Percentiles rank a stretch among this genome's conserved stretches.
These are phyloP conservation scores for Hydropotes inermis DNA, from an alignment of 2,113 vertebrate species.

Conservation along the genomic window DNA sequence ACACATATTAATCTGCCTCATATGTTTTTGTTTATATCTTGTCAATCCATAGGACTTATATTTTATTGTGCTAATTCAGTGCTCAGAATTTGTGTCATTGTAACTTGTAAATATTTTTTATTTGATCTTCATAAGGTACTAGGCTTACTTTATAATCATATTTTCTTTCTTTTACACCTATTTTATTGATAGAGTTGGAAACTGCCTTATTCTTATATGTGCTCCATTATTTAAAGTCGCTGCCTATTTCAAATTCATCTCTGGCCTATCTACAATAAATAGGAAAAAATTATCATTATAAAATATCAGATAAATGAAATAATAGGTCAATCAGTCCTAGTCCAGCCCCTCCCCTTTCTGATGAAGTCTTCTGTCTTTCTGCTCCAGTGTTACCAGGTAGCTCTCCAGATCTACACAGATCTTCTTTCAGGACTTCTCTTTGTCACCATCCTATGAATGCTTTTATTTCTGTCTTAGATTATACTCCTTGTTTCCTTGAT, in stretches of 20 bases:
- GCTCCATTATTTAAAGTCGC: not conserved
- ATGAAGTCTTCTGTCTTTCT: not conserved
- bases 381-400: too few relatives aligned
- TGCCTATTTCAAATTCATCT: not conserved
- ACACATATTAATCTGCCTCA: not conserved
- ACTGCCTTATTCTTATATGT: not conserved
- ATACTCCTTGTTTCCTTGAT: not conserved
- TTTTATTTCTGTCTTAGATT: not conserved
- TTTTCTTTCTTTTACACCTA: not conserved
- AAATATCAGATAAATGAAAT: not conserved
- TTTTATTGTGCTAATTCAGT: not conserved
- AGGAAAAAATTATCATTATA: not conserved
- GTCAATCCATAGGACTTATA: not conserved
- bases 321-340: not conserved
- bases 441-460: not conserved
- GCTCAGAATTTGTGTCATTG: not conserved
- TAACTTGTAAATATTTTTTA: not conserved
- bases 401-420: not conserved
- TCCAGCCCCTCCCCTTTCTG: fast-evolving
- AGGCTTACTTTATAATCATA: not conserved
- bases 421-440: not conserved
- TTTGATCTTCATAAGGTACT: not conserved
- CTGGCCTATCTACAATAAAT: not conserved
- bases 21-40: not conserved
- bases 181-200: not conserved